phyloP scores from a whole-genome alignment of 1,140 invertebrate species.

The Zaprionus gabonicus region DNA sequence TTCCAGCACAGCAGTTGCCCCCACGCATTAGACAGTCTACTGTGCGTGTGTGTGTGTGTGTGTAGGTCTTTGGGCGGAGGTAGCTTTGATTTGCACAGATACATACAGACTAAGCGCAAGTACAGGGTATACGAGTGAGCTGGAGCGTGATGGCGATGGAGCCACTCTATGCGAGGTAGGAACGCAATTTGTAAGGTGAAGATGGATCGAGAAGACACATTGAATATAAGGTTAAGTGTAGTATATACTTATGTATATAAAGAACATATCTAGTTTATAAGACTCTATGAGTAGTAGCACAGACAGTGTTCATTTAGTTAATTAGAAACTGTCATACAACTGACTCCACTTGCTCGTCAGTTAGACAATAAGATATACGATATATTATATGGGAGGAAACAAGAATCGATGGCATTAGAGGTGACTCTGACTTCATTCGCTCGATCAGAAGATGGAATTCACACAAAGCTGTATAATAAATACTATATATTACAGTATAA shows the following conservation, averaged over 20 bases:
- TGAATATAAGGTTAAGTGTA: too few species aligned
- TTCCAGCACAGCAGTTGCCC: conserved; percentile 8
- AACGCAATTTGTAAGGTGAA: background rate
- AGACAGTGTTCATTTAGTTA: background rate
- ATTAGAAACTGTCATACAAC: background rate
- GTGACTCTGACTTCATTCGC: background rate
- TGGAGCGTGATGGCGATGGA: background rate
- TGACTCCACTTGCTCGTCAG: background rate
- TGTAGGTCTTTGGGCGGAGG: background rate
- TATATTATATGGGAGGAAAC: background rate
- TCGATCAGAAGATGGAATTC: background rate
- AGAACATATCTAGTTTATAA: too few species aligned
- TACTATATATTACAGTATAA: background rate
- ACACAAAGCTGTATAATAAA: background rate
- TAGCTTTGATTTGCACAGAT: conserved; percentile 1
- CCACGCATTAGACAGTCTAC: background rate
- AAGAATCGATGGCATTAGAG: background rate
- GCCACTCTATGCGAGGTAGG: background rate
- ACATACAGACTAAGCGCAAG: background rate
- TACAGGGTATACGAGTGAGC: background rate
- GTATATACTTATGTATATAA: too few species aligned
- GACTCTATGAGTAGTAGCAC: too few species aligned
- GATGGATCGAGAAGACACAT: background rate
- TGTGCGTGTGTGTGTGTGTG: conserved; percentile 7
- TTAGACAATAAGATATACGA: background rate